Conservation (phyloP, 2,797 vertebrate genomes). For the Buceros bicornis region DNA sequence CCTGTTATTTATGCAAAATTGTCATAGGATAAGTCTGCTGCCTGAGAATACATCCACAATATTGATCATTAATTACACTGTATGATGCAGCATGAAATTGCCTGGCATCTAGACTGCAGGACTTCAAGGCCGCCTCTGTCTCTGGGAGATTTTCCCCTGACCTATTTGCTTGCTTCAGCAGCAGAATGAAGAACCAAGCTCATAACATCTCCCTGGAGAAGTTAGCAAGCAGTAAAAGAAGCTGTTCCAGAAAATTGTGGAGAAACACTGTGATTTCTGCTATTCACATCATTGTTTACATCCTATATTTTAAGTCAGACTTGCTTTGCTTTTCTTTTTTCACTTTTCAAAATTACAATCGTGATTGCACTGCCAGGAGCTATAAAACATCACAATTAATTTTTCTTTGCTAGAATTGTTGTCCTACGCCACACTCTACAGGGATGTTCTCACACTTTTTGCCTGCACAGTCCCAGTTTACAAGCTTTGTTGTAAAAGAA, state of each 20-base stretch:
- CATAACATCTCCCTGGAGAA: not conserved
- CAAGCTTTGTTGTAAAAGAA: not conserved
- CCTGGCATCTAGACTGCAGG: not conserved
- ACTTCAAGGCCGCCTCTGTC: not conserved
- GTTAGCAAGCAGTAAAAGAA: not conserved
- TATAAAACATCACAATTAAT: not conserved
- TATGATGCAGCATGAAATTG: not conserved
- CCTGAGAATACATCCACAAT: not conserved
- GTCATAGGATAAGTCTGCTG: not conserved
- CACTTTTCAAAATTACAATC: not conserved
- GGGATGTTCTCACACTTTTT: not conserved
- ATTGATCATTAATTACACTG: not conserved
- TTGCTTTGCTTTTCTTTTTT: not conserved
- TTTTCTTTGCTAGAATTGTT: not conserved
- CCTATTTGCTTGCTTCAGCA: not conserved
- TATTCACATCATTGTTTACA: not conserved
- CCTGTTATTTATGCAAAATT: not conserved
- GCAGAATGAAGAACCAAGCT: not conserved
- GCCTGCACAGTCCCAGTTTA: not conserved
- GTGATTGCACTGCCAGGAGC: not conserved
- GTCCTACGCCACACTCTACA: not conserved
- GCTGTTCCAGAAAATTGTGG: not conserved
- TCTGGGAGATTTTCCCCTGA: not conserved
- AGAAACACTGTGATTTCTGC: not conserved
- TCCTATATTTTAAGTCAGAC: not conserved